phyloP scores from a whole-genome alignment of 2,797 vertebrate genomes.

The Craterocephalus amniculus region DNA sequence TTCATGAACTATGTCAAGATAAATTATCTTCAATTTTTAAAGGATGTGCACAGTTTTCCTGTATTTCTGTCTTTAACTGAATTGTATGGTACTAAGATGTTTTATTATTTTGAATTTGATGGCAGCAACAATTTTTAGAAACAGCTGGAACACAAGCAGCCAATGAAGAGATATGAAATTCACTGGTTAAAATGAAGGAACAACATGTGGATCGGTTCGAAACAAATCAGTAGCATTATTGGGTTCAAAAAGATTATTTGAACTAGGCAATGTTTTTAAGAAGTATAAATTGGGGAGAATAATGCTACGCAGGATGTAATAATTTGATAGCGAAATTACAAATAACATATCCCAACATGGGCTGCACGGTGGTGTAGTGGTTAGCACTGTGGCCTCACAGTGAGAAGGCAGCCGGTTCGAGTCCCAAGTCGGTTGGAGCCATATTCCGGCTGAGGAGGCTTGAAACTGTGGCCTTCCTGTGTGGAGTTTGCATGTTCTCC shows the following conservation, averaged over 20 bases:
- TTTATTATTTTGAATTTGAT: background rate
- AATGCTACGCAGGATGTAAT: background rate
- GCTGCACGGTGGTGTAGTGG: no score
- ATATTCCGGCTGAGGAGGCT: no score
- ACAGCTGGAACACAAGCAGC: background rate
- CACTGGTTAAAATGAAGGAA: background rate
- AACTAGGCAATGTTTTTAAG: no score
- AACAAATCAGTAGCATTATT: background rate
- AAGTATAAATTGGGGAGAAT: background rate
- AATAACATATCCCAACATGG: background rate
- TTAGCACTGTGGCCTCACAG: no score
- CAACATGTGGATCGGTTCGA: background rate
- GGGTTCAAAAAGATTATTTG: no score
- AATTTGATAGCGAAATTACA: background rate
- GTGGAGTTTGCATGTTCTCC: no score
- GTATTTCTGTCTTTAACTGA: background rate
- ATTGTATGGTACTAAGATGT: background rate
- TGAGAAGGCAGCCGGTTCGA: no score
- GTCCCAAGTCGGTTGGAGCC: no score
- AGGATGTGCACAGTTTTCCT: no score
- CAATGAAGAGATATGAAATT: background rate
- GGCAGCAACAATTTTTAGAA: no score
- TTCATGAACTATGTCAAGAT: background rate
- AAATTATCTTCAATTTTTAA: background rate
- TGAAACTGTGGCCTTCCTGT: no score